Conservation (phyloP, 2,888 invertebrate species). For the Eretmocerus hayati region DNA sequence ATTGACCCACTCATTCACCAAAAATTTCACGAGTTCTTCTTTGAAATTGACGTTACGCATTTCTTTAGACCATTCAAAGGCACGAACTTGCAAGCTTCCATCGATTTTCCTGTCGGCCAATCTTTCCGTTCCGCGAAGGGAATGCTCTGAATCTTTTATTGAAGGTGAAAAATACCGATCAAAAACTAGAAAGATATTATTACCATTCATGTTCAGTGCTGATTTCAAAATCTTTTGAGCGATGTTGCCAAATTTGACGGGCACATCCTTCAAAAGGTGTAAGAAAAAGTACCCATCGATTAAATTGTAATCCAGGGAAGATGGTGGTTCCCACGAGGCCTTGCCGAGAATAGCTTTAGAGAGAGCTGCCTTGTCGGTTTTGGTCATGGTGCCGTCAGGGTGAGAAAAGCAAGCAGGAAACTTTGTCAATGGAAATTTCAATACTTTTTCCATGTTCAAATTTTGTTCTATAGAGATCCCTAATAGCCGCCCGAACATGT, state of each 20-base stretch:
- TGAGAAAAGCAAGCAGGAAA: slow-evolving; percentile 23
- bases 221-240: slow-evolving; percentile 29
- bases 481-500: slow-evolving; percentile 17
- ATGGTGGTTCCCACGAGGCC: slow-evolving; percentile 7
- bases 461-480: slow-evolving; percentile 17
- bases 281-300: slow-evolving; percentile 31
- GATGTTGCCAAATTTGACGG: slow-evolving; percentile 32
- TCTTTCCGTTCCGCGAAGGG: background rate
- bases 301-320: slow-evolving; percentile 25
- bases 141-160: slow-evolving; percentile 7
- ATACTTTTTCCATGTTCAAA: slow-evolving; percentile 25
- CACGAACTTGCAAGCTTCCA: slow-evolving; percentile 22
- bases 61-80: slow-evolving; percentile 21
- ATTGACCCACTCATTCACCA: background rate
- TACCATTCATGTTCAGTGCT: background rate
- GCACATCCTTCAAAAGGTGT: slow-evolving; percentile 25
- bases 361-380: slow-evolving; percentile 28
- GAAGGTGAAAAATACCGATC: slow-evolving; percentile 1
- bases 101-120: slow-evolving; percentile 5
- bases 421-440: slow-evolving; percentile 25
- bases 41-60: slow-evolving; percentile 26
- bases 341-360: slow-evolving; percentile 22
- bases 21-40: slow-evolving; percentile 7
- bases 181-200: slow-evolving; percentile 25
- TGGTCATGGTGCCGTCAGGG: slow-evolving; percentile 19